These are phyloP conservation scores for Chelmon rostratus DNA, from an alignment of 2,797 vertebrate genomes.

Conservation along the genomic window DNA sequence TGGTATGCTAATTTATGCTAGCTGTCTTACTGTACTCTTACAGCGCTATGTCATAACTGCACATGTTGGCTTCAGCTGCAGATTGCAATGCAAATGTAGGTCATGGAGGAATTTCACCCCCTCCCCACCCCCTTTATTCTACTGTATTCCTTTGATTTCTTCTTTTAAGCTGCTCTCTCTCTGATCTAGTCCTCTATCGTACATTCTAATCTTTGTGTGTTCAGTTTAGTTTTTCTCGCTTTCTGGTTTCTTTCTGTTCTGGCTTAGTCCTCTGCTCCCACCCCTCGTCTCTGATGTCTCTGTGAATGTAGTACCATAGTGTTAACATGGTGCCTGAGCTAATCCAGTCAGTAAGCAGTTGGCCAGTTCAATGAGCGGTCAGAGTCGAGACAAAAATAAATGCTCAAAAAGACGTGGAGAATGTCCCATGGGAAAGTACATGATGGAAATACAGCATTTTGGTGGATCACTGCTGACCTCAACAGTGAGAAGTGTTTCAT, in stretches of 20 bases:
- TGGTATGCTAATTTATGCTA: constrained; percentile 65
- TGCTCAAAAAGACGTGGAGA: constrained; percentile 22
- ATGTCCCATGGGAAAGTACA: constrained; percentile 59
- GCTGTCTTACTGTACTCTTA: constrained; percentile 49
- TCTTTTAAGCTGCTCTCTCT: constrained; percentile 34
- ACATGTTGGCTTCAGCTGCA: constrained; percentile 45
- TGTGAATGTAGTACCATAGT: constrained; percentile 54
- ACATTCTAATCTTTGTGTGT: constrained; percentile 14
- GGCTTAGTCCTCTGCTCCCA: constrained; percentile 29
- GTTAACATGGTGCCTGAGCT: constrained; percentile 61
- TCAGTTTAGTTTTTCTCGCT: constrained; percentile 29
- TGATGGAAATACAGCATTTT: constrained; percentile 20
- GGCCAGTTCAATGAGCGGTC: constrained; percentile 71
- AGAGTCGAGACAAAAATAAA: constrained; percentile 67
- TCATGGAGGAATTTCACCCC: constrained; percentile 39
- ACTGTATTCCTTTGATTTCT: constrained; percentile 51
- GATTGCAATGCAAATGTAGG: constrained; percentile 59
- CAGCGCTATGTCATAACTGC: constrained; percentile 37
- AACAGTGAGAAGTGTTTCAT: constrained; percentile 12
- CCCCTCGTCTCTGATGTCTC: constrained; percentile 44
- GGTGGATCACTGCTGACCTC: background rate
- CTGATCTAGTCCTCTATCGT: constrained; percentile 44
- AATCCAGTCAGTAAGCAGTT: constrained; percentile 73
- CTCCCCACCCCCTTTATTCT: constrained; percentile 16
- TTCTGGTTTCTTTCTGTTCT: constrained; percentile 21